Base-by-base conservation (phyloP, 2,888 invertebrate species). In the Ectropis crepuscularia region DNA sequence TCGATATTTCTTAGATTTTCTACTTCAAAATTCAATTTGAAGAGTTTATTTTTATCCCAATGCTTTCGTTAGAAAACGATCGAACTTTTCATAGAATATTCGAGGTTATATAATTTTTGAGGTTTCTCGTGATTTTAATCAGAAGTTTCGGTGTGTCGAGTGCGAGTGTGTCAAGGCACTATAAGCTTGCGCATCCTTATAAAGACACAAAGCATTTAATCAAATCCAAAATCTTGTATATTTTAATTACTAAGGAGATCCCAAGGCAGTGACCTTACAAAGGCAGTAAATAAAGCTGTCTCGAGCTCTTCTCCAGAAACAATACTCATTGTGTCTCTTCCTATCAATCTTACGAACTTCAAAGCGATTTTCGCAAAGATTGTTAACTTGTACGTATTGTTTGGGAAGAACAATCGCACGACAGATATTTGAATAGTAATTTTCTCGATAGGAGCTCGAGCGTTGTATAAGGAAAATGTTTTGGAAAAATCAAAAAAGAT, bases 271-370 rank as follows among this genome's bases (percentile, higher is more conserved):
- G 42, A 55, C 45, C 55, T n/a, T 37, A 41, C 45, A 48, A 57
- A 47, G 41, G 41, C 39, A 48, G 47, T 10, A 50, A 50, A 46
- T 28, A 48, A 55, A 37, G 11, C 41, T 5, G 43, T 38, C 39
- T 16, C 12, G 47, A 47, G 54, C 57, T 58, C 61, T 47, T n/a
- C 38, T n/a, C 67, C 64, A 67, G 67, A 74, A 78, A 78, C 77
- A 80, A 76, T 76, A 62, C 74, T 74, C 76, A 72, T 79, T 76
- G 76, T 77, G 59, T 61, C 70, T 58, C 64, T 70, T 57, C 69
- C 73, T 73, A 73, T 73, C 75, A 77, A 75, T 75, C 73, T 78
- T 70, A 66, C 64, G 57, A 72, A 77, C 67, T 71, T 67, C 68
- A 67, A 70, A 69, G 71, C 63, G 62, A 61, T 57, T 59, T 43